A percentile compares a stretch with the other conserved stretches of the same genome.
These are phyloP conservation scores for Alexandromys fortis DNA, from an alignment of 2,113 vertebrate genomes.

Conservation along the genomic window DNA sequence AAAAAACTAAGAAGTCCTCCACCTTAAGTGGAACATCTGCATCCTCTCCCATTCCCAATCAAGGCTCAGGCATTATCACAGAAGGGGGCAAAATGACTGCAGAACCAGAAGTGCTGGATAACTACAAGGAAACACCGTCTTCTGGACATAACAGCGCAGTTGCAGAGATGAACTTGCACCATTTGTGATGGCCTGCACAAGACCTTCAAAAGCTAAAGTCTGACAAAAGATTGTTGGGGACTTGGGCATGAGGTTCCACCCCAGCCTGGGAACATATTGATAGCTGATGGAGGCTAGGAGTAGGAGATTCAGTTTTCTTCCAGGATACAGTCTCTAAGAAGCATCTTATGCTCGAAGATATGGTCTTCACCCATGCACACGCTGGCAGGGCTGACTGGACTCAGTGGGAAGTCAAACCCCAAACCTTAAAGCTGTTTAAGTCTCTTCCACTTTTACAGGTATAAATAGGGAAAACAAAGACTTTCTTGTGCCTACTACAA, in stretches of 20 bases:
- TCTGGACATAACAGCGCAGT: background rate
- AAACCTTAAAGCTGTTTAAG: background rate
- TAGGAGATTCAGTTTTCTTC: background rate
- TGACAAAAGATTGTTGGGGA: no score
- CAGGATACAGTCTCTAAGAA: background rate
- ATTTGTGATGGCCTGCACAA: background rate
- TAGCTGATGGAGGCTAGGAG: background rate
- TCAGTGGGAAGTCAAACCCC: background rate
- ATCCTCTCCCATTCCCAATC: background rate
- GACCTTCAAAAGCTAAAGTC: no score
- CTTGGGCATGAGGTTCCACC: no score
- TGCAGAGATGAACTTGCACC: background rate
- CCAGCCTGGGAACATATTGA: no score
- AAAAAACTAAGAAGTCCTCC: background rate
- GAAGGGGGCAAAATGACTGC: background rate
- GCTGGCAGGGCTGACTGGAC: background rate
- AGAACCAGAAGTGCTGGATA: background rate
- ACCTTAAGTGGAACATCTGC: background rate
- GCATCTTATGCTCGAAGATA: background rate
- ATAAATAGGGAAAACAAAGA: background rate
- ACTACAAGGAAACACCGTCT: background rate
- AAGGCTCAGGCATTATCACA: background rate
- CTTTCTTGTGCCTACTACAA: background rate
- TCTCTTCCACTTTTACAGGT: no score
- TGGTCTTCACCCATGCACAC: no score